phyloP scores from a whole-genome alignment of 2,113 vertebrate species.

The Rhipidura dahli region DNA sequence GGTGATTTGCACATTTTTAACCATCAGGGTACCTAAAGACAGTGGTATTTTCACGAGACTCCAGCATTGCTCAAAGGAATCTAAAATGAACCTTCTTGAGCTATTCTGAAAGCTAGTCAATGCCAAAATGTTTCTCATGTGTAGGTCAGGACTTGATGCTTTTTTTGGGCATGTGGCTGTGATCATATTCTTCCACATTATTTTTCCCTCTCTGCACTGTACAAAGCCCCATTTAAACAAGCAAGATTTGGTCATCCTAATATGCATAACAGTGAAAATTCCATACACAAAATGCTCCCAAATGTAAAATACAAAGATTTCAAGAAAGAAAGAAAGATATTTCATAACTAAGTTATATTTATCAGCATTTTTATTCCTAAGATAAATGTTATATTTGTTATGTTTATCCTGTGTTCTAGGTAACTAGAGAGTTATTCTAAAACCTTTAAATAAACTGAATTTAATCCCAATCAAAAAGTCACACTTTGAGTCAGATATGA shows the following conservation, averaged over 20 bases:
- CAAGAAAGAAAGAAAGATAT: background rate
- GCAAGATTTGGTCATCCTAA: background rate
- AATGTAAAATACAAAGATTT: background rate
- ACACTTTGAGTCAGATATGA: slow-evolving; percentile 14
- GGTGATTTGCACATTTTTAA: background rate
- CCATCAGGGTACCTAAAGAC: background rate
- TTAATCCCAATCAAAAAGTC: slow-evolving; percentile 30
- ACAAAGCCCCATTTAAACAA: background rate
- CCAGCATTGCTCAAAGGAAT: background rate
- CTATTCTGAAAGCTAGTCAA: background rate
- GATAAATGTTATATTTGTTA: slow-evolving; percentile 11
- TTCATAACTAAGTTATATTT: background rate
- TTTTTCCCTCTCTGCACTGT: background rate
- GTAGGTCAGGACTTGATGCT: background rate
- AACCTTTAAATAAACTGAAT: slow-evolving; percentile 46
- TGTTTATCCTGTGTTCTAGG: slow-evolving; percentile 21
- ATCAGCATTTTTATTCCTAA: background rate
- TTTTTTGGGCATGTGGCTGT: background rate
- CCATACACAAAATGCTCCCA: background rate
- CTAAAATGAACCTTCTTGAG: background rate
- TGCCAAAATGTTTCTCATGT: background rate
- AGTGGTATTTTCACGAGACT: background rate
- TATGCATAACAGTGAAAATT: background rate
- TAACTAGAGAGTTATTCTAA: slow-evolving; percentile 33
- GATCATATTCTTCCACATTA: background rate